A percentile compares a stretch with the other conserved stretches of the same genome.
Conservation (phyloP, 1,140 invertebrate genomes). For the Drosophila ambigua region DNA sequence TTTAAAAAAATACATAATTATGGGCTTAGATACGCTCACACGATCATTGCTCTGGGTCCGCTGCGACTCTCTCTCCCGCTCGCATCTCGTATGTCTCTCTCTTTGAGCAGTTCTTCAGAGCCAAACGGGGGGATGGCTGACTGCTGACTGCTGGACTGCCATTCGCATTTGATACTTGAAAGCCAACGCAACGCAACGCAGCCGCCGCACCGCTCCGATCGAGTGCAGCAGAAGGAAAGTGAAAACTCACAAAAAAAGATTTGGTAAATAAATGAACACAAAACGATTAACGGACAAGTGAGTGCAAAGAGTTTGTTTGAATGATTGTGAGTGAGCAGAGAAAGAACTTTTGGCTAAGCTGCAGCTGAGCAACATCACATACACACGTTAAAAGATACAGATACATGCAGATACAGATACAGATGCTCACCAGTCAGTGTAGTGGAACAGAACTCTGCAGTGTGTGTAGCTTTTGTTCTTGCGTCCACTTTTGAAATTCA, state of each 20-base stretch:
- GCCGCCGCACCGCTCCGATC: slow-evolving; percentile 33
- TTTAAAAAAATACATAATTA: slow-evolving; percentile 83
- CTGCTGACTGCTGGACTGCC: slow-evolving; percentile 55
- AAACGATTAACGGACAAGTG: slow-evolving; percentile 9
- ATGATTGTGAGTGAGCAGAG: slow-evolving; percentile 26
- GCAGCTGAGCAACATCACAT: slow-evolving; percentile 32
- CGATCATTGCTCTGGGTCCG: slow-evolving; percentile 13
- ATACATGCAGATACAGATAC: slow-evolving; percentile 10
- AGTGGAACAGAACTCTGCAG: slow-evolving; percentile 12
- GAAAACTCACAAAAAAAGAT: slow-evolving; percentile 51
- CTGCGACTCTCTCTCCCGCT: slow-evolving; percentile 1
- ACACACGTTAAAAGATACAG: slow-evolving; percentile 4
- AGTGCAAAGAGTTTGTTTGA: slow-evolving; percentile 19
- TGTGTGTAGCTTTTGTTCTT: slow-evolving; percentile 69
- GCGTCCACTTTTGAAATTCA: slow-evolving; percentile 76
- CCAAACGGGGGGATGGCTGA: slow-evolving; percentile 31
- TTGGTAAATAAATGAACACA: slow-evolving; percentile 58
- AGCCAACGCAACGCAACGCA: slow-evolving; percentile 62
- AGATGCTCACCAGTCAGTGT: slow-evolving; percentile 20
- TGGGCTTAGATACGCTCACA: slow-evolving; percentile 71
- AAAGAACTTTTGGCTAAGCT: slow-evolving; percentile 45
- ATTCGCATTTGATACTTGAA: slow-evolving; percentile 79
- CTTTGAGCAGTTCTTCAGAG: too few relatives aligned
- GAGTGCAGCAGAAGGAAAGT: slow-evolving; percentile 70
- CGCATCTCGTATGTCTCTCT: background rate